phyloP scores from a whole-genome alignment of 2,888 invertebrate species.

The Agrochola circellaris region DNA sequence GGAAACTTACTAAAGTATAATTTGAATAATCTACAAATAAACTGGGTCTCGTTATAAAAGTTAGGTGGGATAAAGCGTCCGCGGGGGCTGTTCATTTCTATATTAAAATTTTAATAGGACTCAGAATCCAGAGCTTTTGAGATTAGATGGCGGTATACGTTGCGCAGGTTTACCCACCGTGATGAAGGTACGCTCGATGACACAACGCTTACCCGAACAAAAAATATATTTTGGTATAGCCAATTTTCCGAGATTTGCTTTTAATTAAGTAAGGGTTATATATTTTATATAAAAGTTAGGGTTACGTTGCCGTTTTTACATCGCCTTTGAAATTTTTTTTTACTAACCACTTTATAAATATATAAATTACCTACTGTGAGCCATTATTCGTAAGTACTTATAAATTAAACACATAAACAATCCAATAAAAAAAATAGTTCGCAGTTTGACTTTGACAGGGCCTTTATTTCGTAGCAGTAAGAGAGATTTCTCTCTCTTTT shows the following conservation, averaged over 20 bases:
- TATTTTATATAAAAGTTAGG: conserved; percentile 28
- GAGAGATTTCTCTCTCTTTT: neutral
- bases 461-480: conserved; percentile 11
- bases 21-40: conserved; percentile 76
- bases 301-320: conserved; percentile 12
- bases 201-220: conserved; percentile 56
- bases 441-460: neutral
- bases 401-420: neutral
- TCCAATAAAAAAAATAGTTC: neutral
- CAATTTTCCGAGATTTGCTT: conserved; percentile 58
- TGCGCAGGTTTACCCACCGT: conserved; percentile 58
- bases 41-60: conserved; percentile 74
- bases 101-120: conserved; percentile 78
- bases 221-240: conserved; percentile 50
- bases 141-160: conserved; percentile 69
- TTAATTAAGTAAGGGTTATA: conserved; percentile 59
- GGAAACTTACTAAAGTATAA: conserved; percentile 61
- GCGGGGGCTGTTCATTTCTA: conserved; percentile 69
- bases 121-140: conserved; percentile 68
- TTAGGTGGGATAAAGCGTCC: conserved; percentile 67
- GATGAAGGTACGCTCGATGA: conserved; percentile 64
- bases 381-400: neutral
- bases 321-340: too few relatives aligned
- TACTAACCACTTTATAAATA: neutral
- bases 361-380: neutral